A percentile compares a stretch with the other conserved stretches of the same genome.
phyloP scores from a whole-genome alignment of 2,797 vertebrate species.

The Tokudaia muenninki region DNA sequence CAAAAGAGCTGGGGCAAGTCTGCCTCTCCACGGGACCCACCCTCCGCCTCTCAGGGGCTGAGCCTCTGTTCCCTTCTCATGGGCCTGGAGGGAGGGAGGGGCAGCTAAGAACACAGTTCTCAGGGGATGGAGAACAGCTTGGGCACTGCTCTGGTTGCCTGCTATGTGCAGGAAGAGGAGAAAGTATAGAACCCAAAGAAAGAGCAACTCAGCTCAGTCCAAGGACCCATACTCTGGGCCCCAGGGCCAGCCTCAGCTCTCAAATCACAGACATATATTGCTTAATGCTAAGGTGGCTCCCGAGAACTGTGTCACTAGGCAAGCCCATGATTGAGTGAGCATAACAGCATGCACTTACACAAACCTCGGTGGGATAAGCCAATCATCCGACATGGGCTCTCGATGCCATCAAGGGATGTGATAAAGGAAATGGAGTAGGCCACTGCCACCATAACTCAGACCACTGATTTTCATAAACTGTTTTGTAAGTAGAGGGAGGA shows the following conservation, averaged over 20 bases:
- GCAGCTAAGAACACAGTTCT: background rate
- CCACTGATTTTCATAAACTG: background rate
- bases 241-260: background rate
- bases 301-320: no score
- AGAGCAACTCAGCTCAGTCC: background rate
- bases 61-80: conserved; percentile 19
- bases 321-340: background rate
- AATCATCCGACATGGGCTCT: background rate
- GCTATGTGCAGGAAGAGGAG: background rate
- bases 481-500: background rate
- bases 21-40: background rate
- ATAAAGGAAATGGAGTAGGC: background rate
- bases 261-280: background rate
- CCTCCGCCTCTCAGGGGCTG: conserved; percentile 48
- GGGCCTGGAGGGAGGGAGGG: background rate
- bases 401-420: background rate
- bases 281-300: background rate
- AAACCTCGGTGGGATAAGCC: background rate
- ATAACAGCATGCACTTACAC: background rate
- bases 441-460: no score
- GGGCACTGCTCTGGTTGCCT: background rate
- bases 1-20: background rate
- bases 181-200: background rate
- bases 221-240: background rate
- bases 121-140: background rate